These are phyloP conservation scores for Drosophila murphyi DNA, from an alignment of 1,140 invertebrate genomes.

Conservation along the genomic window DNA sequence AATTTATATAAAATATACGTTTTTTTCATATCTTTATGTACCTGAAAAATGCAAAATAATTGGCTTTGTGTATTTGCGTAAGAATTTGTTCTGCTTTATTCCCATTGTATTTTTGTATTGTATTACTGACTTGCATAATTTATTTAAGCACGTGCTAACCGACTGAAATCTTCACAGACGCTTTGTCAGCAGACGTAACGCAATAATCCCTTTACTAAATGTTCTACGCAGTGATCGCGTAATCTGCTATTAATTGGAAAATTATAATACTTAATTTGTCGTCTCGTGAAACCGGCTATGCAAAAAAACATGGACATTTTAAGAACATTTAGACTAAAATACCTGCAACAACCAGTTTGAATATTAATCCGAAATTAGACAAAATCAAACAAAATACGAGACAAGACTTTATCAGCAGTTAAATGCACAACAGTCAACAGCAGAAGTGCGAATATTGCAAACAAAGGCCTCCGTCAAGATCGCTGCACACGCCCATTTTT, in stretches of 20 bases:
- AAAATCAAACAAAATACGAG: background rate
- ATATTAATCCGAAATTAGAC: background rate
- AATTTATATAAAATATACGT: too few species aligned
- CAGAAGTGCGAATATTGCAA: conserved; percentile 2
- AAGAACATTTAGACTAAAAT: background rate
- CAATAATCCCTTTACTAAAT: background rate
- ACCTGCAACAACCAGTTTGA: conserved; percentile 1
- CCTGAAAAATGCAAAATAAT: too few species aligned
- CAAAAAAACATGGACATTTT: background rate
- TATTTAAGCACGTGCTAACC: background rate
- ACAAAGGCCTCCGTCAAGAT: conserved; percentile 63
- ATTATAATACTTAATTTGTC: conserved; percentile 34
- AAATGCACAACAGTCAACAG: background rate
- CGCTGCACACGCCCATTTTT: conserved; percentile 54
- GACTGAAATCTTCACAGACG: too few species aligned
- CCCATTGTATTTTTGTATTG: background rate
- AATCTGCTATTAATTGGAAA: conserved; percentile 2
- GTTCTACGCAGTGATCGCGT: background rate
- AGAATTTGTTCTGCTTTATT: background rate
- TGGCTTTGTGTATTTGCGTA: too few species aligned
- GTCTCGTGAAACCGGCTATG: conserved; percentile 37
- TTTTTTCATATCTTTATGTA: too few species aligned
- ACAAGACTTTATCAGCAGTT: background rate
- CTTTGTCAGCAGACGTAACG: too few species aligned
- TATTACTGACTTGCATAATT: background rate